A percentile compares a stretch with the other conserved stretches of the same genome.
phyloP scores from a whole-genome alignment of 2,113 vertebrate genomes.

The Odobenus rosmarus region DNA sequence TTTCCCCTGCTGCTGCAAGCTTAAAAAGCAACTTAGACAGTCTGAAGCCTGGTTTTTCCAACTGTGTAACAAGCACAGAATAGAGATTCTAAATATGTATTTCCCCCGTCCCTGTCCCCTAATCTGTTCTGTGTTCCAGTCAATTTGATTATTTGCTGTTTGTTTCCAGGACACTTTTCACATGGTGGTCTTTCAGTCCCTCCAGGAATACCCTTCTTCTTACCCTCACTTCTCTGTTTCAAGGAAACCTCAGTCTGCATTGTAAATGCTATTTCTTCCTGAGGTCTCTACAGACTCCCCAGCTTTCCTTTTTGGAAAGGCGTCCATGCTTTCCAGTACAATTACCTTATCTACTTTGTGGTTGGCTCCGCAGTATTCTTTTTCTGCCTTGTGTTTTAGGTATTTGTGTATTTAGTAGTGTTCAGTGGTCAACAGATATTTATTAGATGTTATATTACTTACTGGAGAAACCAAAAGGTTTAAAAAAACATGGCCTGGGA shows the following conservation, averaged over 20 bases:
- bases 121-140: background rate
- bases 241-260: background rate
- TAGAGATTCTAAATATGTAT: conserved; percentile 51
- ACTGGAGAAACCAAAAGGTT: background rate
- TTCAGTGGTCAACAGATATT: background rate
- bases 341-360: background rate
- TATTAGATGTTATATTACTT: background rate
- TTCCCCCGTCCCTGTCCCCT: background rate
- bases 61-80: conserved; percentile 9
- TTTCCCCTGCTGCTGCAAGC: background rate
- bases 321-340: background rate
- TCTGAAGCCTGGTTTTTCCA: conserved; percentile 14
- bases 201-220: background rate
- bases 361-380: background rate
- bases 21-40: conserved; percentile 30
- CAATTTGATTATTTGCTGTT: background rate
- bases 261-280: background rate
- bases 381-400: background rate
- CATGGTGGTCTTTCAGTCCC: background rate
- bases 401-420: background rate
- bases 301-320: background rate
- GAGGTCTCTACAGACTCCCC: background rate
- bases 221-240: background rate
- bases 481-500: background rate
- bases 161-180: background rate